A percentile compares a stretch with the other conserved stretches of the same genome.
phyloP scores from a whole-genome alignment of 2,113 vertebrate species.

The Psittacus erithacus region DNA sequence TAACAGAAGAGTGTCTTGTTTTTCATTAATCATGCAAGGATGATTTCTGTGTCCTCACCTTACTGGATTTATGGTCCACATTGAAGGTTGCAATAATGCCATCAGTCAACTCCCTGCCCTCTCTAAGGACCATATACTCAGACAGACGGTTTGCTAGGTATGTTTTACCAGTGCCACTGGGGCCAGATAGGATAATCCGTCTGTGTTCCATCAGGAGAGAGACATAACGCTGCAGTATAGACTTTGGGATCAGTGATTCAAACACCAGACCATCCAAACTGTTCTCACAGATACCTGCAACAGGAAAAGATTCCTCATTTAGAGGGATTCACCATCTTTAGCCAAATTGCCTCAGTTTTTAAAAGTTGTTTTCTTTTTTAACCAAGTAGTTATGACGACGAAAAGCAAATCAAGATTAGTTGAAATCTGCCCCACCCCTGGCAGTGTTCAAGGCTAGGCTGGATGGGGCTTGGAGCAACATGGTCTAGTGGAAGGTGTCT shows the following conservation, averaged over 20 bases:
- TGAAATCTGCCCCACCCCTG: background rate
- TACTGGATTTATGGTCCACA: conserved; percentile 97
- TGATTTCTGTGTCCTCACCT: conserved; percentile 74
- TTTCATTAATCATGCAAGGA: background rate
- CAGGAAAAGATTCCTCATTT: background rate
- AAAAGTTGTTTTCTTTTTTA: background rate
- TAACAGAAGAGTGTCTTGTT: background rate
- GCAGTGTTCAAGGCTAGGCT: background rate
- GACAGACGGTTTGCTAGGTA: conserved; percentile 92
- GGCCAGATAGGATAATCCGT: conserved; percentile 92
- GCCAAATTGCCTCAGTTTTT: background rate
- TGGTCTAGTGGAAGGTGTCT: background rate
- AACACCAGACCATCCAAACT: conserved; percentile 92
- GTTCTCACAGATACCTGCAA: conserved; percentile 82
- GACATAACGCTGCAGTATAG: conserved; percentile 93
- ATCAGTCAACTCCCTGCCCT: conserved; percentile 83
- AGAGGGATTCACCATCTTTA: background rate
- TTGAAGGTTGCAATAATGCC: conserved; percentile 93
- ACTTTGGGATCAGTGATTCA: conserved; percentile 91
- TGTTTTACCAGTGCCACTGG: conserved; percentile 94
- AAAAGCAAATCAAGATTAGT: background rate
- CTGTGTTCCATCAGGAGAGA: conserved; percentile 92
- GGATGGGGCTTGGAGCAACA: background rate
- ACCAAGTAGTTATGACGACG: background rate
- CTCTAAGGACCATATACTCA: conserved; percentile 85